phyloP scores from a whole-genome alignment of 2,888 invertebrate genomes.

The Linyphia triangularis region DNA sequence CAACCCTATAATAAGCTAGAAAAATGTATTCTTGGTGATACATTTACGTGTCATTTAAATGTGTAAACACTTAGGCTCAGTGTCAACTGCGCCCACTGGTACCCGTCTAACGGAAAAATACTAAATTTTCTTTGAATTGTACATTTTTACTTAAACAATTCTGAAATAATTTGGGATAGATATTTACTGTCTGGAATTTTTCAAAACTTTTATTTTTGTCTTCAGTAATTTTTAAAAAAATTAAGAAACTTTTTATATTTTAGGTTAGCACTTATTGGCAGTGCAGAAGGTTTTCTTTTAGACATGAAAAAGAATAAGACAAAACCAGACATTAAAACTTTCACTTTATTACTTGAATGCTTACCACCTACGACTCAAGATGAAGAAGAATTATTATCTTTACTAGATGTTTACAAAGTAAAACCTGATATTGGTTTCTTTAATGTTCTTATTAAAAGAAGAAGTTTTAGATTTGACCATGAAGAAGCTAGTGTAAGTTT shows the following conservation, averaged over 20 bases:
- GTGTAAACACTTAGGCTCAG: too few species aligned
- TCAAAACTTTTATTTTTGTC: not conserved
- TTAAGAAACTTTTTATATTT: too few species aligned
- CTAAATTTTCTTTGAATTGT: not conserved
- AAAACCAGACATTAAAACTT: conserved; percentile 88
- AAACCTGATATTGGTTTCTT: conserved; percentile 89
- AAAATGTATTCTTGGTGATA: too few species aligned
- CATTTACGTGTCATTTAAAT: too few species aligned
- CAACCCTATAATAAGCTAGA: too few species aligned
- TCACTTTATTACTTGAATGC: conserved; percentile 87
- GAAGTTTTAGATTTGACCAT: conserved; percentile 86
- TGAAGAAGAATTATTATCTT: conserved; percentile 85
- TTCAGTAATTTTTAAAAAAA: too few species aligned
- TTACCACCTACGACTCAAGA: conserved; percentile 85
- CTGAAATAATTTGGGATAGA: not conserved
- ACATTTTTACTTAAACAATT: not conserved
- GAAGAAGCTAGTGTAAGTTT: conserved; percentile 84
- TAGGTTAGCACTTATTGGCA: conserved; percentile 85
- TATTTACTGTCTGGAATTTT: not conserved
- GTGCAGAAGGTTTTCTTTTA: conserved; percentile 86
- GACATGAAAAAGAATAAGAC: conserved; percentile 86
- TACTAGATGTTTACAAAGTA: conserved; percentile 83
- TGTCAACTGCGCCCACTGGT: too few species aligned
- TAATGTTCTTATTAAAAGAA: conserved; percentile 91
- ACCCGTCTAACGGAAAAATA: too few species aligned